Base-by-base conservation (phyloP, 1,140 invertebrate genomes). In the Sycobia sp. region DNA sequence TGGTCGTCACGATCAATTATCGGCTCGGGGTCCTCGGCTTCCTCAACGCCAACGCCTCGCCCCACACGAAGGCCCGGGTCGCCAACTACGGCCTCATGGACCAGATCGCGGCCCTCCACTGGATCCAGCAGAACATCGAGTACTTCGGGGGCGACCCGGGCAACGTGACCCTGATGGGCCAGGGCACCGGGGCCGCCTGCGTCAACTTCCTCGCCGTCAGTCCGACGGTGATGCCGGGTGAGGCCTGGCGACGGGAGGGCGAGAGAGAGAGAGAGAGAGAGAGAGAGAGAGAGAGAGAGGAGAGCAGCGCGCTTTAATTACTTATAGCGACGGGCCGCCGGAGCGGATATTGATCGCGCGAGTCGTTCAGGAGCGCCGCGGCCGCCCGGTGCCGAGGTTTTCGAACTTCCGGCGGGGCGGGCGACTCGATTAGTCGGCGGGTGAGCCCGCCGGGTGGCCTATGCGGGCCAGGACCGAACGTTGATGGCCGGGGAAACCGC, bases 1-100 rank as follows among this genome's bases (percentile, higher is more conserved):
- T 98, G 60, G 93, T 98, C 63, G 91, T 99, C 68, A 96, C 95
- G 18, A 87, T 99, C 68, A 99, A 99, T 85, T 99, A 97, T 82
- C 86, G 97, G 57, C 87, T 99, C 38, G 97, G 96, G 53, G 90
- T 97, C 66, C 84, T 99, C 72, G 96, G 91, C 70, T 95, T 94
- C 82, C 84, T 94, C 54, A 94, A 93, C 80, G 89, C 91, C 54
- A 94, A 94, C 78, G 89, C 89, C 51, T 89, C 90, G 72, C 90
- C 89, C 1, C 86, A 90, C 73, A 80, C 87, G 53, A 90, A 91
- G 74, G 91, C 92, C 4, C 85, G 92, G 53, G 89, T 92, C 67
- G 93, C 91, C 9, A 97, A 98, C 83, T 96, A 96, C 76, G 95
- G 94, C 0, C 84, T 97, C 18, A 92, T 96, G 89, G 95, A 97